Conservation (phyloP, 2,888 invertebrate genomes). For the Eretmocerus hayati region DNA sequence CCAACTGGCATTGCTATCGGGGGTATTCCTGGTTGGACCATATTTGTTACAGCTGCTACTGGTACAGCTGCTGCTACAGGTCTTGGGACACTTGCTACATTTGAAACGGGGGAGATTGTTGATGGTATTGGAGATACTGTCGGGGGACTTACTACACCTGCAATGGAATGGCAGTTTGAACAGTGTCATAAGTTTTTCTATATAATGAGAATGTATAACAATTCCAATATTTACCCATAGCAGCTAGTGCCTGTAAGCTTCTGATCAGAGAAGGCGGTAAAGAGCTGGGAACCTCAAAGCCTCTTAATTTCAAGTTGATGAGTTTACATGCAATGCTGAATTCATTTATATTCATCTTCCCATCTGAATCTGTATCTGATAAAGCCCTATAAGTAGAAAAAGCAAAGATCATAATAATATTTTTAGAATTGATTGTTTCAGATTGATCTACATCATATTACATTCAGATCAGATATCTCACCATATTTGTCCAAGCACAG, state of each 20-base stretch:
- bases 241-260: constrained; percentile 53
- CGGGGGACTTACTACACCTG: constrained; percentile 13
- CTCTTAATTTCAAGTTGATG: constrained; percentile 86
- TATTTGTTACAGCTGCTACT: constrained; percentile 31
- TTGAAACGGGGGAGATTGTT: constrained; percentile 12
- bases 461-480: constrained; percentile 45
- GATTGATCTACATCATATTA: not conserved
- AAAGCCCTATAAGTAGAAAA: no score
- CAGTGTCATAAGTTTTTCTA: no score
- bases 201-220: no score
- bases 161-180: no score
- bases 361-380: constrained; percentile 94
- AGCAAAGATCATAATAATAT: not conserved
- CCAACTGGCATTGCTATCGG: constrained; percentile 33
- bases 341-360: constrained; percentile 91
- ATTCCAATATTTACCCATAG: no score
- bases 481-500: constrained; percentile 92
- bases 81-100: constrained; percentile 14
- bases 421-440: not conserved
- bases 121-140: constrained; percentile 6
- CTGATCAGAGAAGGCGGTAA: constrained; percentile 72
- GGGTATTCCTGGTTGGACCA: constrained; percentile 24
- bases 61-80: constrained; percentile 11
- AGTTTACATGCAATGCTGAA: constrained; percentile 98
- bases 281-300: constrained; percentile 80